These are phyloP conservation scores for Labroides dimidiatus DNA, from an alignment of 2,797 vertebrate species.

Conservation along the genomic window DNA sequence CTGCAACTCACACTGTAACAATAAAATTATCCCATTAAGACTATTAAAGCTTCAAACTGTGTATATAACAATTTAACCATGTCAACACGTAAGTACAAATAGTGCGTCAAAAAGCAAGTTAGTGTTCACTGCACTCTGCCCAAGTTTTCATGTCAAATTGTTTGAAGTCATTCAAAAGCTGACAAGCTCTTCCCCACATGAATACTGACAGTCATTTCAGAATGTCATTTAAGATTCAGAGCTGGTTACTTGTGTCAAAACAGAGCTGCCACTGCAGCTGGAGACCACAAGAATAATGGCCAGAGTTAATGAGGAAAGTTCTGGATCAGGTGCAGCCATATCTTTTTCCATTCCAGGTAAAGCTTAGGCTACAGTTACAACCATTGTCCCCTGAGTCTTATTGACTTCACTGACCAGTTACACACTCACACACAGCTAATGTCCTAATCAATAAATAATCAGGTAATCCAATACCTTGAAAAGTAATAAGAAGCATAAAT, in stretches of 20 bases:
- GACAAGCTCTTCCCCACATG: neutral
- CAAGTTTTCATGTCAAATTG: too few relatives aligned
- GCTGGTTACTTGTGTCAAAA: constrained; percentile 1
- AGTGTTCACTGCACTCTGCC: too few relatives aligned
- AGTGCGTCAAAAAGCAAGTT: too few relatives aligned
- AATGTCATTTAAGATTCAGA: neutral
- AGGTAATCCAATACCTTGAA: constrained; percentile 40
- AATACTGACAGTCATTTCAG: constrained; percentile 8
- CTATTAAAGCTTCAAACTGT: too few relatives aligned
- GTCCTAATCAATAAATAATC: constrained; percentile 51
- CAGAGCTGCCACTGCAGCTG: constrained; percentile 9
- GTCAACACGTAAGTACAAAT: too few relatives aligned
- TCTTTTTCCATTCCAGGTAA: constrained; percentile 58
- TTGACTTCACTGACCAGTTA: constrained; percentile 25
- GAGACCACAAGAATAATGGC: neutral
- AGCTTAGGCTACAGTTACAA: constrained; percentile 59
- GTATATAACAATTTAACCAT: too few relatives aligned
- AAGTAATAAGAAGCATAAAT: constrained; percentile 18
- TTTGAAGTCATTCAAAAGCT: neutral
- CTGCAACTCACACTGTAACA: too few relatives aligned
- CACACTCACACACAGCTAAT: constrained; percentile 23
- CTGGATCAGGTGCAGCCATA: neutral
- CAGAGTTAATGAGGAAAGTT: constrained; percentile 18
- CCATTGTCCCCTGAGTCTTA: constrained; percentile 28
- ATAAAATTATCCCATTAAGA: too few relatives aligned